Evolutionary conservation across 2,797 vertebrate genomes (phyloP).

Genomic region (Botia kubotai): DNA sequence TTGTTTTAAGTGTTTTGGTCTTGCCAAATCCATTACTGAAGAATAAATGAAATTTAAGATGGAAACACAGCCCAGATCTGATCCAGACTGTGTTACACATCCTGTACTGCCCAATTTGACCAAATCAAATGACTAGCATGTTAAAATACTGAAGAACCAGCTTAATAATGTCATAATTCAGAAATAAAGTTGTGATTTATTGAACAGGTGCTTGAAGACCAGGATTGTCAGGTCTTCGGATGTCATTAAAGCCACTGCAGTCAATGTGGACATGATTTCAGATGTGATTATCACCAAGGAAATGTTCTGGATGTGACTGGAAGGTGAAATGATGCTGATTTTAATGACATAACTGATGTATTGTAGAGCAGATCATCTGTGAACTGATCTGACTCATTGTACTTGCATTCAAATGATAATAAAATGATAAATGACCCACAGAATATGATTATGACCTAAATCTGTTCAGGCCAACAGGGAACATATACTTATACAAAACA

Average conservation of each 20-base stretch:
- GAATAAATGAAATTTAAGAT: conserved; percentile 48
- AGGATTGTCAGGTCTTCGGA: conserved; percentile 6
- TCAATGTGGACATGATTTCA: conserved; percentile 62
- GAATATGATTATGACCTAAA: conserved; percentile 20
- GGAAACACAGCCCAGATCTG: conserved; percentile 15
- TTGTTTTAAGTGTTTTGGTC: not conserved
- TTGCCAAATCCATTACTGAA: conserved; percentile 7
- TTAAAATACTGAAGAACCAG: conserved; percentile 7
- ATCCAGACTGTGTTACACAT: conserved; percentile 8
- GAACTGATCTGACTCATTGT: conserved; percentile 60
- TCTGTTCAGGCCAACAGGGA: too few species aligned
- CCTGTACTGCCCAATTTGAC: not conserved
- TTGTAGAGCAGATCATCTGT: conserved; percentile 72
- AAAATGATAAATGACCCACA: conserved; percentile 80
- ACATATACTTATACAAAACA: too few species aligned
- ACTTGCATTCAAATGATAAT: conserved; percentile 76
- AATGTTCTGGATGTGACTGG: conserved; percentile 70
- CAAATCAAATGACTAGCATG: conserved; percentile 4
- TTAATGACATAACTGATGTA: conserved; percentile 70
- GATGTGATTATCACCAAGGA: conserved; percentile 77
- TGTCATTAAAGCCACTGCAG: conserved; percentile 52
- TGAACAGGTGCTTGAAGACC: conserved; percentile 34
- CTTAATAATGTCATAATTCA: conserved; percentile 12
- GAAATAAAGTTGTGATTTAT: not conserved
- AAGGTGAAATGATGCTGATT: conserved; percentile 70